Base-by-base conservation (phyloP, 2,113 vertebrate genomes). In the Hassar affinis region DNA sequence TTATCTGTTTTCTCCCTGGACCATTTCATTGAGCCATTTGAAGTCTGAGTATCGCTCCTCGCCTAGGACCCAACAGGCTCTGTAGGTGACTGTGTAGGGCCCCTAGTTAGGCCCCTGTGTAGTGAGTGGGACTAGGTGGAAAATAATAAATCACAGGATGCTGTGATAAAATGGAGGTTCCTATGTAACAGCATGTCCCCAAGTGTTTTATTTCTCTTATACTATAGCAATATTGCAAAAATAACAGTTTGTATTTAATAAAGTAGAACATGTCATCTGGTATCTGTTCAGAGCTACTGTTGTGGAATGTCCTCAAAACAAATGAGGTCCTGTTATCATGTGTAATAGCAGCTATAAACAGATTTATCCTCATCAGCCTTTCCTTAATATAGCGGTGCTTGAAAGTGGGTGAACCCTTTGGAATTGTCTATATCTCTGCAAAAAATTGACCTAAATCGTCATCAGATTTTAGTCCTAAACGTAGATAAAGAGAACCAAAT, bases 1-100 rank as follows among this genome's bases (percentile, higher is more conserved):
- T 79, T 87, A 75, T 83, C 77, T 57, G 84, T 88, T 88, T 84
- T 84, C 79, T 85, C 18, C 75, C 71, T 79, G 72, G 80, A 83
- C 59, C 81, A 74, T 78, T 87, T 61, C 77, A 87, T 82, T 83
- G 86, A 83, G 78, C 6, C 18, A 38, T 42, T 68, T 83, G 85
- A 54, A 57, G 64, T 79, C 87, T 79, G 79, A 20, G 57, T 69
- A 78, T 20, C 7, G 47, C 66, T 87, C 64, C 59, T 76, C 62
- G 71, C 69, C 82, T 47, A 1, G 2, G 8, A 30, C n/a, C 1
- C 47, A 52, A 52, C 6, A 9, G n/a, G 15, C 47, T 75, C 8
- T 27, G 25, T 17, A 51, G 8, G 17, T 33, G 17, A 38, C 51
- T 38, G 30, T 56, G 20, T 38, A 74, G 45, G 72, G 72, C 12